Conservation (phyloP, 1,140 invertebrate genomes). For the Rhynchophorus ferrugineus region DNA sequence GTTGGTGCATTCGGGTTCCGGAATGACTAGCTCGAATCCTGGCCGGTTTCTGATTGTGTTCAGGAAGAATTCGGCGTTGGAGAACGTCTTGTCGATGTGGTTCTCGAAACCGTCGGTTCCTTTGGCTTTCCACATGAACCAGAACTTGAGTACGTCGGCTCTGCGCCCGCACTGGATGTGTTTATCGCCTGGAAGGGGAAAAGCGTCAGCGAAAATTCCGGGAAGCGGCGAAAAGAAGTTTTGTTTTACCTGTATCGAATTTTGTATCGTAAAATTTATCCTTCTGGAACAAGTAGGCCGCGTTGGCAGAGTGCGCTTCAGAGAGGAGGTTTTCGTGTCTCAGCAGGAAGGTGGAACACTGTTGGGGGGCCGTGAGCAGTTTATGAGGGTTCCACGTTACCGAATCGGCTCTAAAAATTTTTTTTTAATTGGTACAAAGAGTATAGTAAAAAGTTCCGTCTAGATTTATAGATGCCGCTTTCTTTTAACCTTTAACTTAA, state of each 20-base stretch:
- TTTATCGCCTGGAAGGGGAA: constrained; percentile 67
- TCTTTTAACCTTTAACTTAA: too few species aligned
- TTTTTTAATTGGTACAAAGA: background rate
- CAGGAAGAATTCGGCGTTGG: constrained; percentile 63
- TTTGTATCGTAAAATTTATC: constrained; percentile 93
- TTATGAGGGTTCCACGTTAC: constrained; percentile 95
- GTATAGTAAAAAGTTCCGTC: background rate
- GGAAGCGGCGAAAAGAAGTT: too few species aligned
- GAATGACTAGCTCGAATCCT: constrained; percentile 66
- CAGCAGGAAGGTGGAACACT: constrained; percentile 80
- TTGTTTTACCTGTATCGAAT: constrained; percentile 25
- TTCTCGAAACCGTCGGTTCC: constrained; percentile 71
- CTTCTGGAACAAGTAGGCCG: constrained; percentile 89
- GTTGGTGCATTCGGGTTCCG: constrained; percentile 85
- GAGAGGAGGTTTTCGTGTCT: constrained; percentile 59
- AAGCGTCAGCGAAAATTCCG: too few species aligned
- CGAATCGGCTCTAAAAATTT: constrained; percentile 59
- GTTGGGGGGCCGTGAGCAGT: constrained; percentile 78
- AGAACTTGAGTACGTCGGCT: constrained; percentile 92
- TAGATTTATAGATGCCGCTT: too few species aligned
- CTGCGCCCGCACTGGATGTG: constrained; percentile 87
- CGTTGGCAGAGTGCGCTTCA: constrained; percentile 61
- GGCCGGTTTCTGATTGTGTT: constrained; percentile 57
- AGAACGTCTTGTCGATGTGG: constrained; percentile 73
- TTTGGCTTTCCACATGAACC: constrained; percentile 97